These are phyloP conservation scores for Danionella dracula DNA, from an alignment of 2,797 vertebrate genomes.

Conservation along the genomic window DNA sequence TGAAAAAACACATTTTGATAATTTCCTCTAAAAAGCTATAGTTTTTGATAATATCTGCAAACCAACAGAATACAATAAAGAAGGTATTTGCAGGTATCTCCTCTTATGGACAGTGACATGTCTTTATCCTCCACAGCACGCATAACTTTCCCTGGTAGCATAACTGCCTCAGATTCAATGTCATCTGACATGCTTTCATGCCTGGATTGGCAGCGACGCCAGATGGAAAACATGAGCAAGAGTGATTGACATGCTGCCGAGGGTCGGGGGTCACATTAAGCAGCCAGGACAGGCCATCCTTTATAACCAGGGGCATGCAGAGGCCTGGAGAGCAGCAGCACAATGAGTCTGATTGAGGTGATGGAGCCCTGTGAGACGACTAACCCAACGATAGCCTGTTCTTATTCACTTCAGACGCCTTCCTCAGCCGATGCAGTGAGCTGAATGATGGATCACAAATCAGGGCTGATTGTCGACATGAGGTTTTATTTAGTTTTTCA, in stretches of 20 bases:
- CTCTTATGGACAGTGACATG: too few species aligned
- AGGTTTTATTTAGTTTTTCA: constrained; percentile 28
- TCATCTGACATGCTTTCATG: constrained; percentile 24
- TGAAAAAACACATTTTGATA: too few species aligned
- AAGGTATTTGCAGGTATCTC: too few species aligned
- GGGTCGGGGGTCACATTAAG: constrained; percentile 37
- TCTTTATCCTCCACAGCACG: neutral
- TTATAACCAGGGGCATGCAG: constrained; percentile 32
- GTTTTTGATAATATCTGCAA: too few species aligned
- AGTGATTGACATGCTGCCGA: constrained; percentile 20
- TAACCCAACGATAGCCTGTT: constrained; percentile 31
- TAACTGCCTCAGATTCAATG: constrained; percentile 24
- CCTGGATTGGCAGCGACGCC: neutral
- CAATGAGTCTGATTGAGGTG: constrained; percentile 45
- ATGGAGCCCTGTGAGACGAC: constrained; percentile 33
- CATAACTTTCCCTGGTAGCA: constrained; percentile 27
- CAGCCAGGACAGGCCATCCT: constrained; percentile 36
- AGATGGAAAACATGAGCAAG: constrained; percentile 31
- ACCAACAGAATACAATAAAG: too few species aligned
- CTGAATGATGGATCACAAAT: constrained; percentile 44
- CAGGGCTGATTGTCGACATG: constrained; percentile 39
- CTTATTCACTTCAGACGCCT: constrained; percentile 32
- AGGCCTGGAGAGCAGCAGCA: constrained; percentile 30
- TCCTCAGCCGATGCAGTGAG: constrained; percentile 21
- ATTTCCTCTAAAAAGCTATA: too few species aligned